Evolutionary conservation across 2,888 invertebrate species (phyloP), one percentile per base, ranked within the genome.

Genomic region (Silvanus unidentatus): DNA sequence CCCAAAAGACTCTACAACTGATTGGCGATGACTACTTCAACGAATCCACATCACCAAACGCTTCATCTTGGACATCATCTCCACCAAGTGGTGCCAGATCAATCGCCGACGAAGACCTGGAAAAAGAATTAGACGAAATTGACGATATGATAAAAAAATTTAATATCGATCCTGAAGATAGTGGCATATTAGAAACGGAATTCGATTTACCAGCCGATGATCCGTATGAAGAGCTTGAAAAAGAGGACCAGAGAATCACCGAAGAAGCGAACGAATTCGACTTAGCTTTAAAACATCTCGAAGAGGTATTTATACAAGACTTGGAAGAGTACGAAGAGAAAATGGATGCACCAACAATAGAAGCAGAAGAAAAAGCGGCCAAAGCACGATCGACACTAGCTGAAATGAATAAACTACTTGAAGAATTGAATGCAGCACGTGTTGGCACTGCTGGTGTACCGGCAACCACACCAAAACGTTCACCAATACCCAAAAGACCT

Each of bases 361-460:
- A 39, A 22, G 14, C 39, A n/a, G 22, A 16, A 14, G 39, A 10
- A 13, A 34, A 8, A 29, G 39, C 40, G 32, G 44, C 27, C 1
- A 22, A 37, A 37, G 37, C 9, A 22, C 8, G 22, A 15, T 16
- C n/a, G 32, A 16, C 36, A 38, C 11, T 14, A 11, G 32, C 36
- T 10, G 37, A 12, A 8, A 12, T 32, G 8, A 37, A 41, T 10
- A 40, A 43, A 28, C 13, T 34, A 16, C 4, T 47, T 5, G 8
- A 40, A 4, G 22, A 29, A 16, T 38, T 37, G 5, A 22, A 16
- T 8, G 11, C 40, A 29, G 40, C 32, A 32, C 4, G 10, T 30
- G 55, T 57, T 10, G 56, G 54, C 0, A 29, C 41, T 14, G 43
- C 45, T 2, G 55, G 55, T 11, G 49, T 60, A 39, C 60, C 58